Evolutionary conservation across 2,888 invertebrate species (phyloP), one percentile per base, ranked within the genome.

Genomic region (Actias luna): DNA sequence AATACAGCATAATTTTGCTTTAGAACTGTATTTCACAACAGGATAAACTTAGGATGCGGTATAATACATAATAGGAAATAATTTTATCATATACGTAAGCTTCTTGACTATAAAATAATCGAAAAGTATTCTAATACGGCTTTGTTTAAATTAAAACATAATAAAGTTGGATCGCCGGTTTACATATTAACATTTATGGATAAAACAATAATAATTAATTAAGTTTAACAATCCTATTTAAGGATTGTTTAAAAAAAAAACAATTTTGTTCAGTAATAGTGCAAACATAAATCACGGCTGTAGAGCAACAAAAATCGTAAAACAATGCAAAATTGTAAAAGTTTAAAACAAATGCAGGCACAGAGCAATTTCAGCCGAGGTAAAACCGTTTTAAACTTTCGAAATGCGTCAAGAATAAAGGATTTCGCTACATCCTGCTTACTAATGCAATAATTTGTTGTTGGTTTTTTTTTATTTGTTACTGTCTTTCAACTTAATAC

Each of bases 251-350:
- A 2, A 42, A 7, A 33, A 4, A 14, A 42, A 55, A 55, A 55
- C 55, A 29, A 55, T 55, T 55, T 55, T 29, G 8, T 50, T n/a
- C 55, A 5, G 14, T 55, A 16, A 55, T 29, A 29, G 27, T 55
- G 27, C 39, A 31, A 16, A 22, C 60, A 74, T 74, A 70, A 68
- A 70, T 70, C 65, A 66, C 50, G 64, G 67, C 67, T 67, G 63
- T 66, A 71, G 70, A 65, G 67, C 66, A 71, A 63, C 67, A 69
- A 73, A 71, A 73, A 72, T 76, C 74, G 70, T 7, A 25, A 71
- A 74, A 71, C 74, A 70, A 67, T 65, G 71, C 70, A 59, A 75
- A 75, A 78, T 79, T 79, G 76, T 73, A 64, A 76, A 79, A 79
- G 80, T 79, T 79, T 67, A 65, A 74, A 77, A 75, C 73, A 79